These are phyloP conservation scores for Argyra leucocephala DNA, from an alignment of 2,888 invertebrate genomes.

Conservation along the genomic window DNA sequence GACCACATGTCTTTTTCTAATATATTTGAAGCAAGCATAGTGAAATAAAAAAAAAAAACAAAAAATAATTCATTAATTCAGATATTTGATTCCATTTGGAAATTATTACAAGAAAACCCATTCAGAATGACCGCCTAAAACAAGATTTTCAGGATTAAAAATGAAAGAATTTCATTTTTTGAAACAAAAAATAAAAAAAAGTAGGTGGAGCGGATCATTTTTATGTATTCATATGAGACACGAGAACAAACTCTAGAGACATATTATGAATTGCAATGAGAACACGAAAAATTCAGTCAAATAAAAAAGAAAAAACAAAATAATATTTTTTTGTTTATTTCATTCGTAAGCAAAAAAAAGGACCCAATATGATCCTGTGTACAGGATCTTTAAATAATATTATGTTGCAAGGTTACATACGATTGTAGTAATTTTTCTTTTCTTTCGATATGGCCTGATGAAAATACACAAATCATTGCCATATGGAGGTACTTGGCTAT, in stretches of 20 bases:
- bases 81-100: constrained; percentile 1
- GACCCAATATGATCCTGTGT: not conserved
- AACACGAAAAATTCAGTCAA: too few relatives aligned
- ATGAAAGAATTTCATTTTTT: not conserved
- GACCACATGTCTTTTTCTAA: not conserved
- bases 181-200: not conserved
- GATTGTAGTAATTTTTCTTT: not conserved
- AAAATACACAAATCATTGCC: constrained; percentile 18
- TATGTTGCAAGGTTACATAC: too few relatives aligned
- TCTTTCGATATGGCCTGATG: constrained; percentile 1
- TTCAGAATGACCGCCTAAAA: not conserved
- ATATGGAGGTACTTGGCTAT: constrained; percentile 16
- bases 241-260: constrained; percentile 1
- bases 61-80: not conserved
- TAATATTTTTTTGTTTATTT: too few relatives aligned
- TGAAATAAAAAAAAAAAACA: too few relatives aligned
- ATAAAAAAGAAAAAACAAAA: not conserved
- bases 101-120: not conserved
- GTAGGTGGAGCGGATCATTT: constrained; percentile 6
- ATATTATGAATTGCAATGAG: not conserved
- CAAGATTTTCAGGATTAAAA: not conserved
- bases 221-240: not conserved
- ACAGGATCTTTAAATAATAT: not conserved
- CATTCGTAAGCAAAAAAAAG: not conserved
- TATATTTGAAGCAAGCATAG: not conserved